A percentile compares a stretch with the other conserved stretches of the same genome.
These are phyloP conservation scores for Rapana venosa DNA, from an alignment of 2,888 invertebrate genomes.

Conservation along the genomic window DNA sequence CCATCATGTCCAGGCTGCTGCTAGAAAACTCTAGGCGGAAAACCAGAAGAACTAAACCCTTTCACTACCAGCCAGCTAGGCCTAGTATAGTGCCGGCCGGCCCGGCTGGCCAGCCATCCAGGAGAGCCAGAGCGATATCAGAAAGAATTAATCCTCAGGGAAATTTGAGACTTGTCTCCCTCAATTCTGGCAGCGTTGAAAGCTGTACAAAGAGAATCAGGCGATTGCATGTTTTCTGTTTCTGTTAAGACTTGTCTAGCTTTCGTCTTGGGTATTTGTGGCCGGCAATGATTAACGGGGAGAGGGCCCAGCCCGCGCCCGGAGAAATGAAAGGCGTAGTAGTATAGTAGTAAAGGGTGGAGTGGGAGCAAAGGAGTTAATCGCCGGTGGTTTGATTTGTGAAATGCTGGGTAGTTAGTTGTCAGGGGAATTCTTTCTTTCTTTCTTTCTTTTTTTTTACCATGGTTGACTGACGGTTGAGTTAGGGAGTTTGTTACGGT, in stretches of 20 bases:
- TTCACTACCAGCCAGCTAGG: not conserved
- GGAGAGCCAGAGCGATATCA: not conserved
- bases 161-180: not conserved
- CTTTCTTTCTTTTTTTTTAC: no score
- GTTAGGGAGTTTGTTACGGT: no score
- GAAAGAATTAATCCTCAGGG: constrained; percentile 29
- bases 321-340: not conserved
- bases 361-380: not conserved
- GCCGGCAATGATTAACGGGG: not conserved
- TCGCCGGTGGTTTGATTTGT: not conserved
- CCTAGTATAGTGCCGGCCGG: not conserved
- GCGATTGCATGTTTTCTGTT: constrained; percentile 22
- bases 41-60: no score
- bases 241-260: not conserved
- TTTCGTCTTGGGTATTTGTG: constrained; percentile 10
- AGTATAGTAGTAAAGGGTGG: no score
- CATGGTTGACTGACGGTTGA: no score
- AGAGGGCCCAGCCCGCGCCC: not conserved
- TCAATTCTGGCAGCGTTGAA: not conserved
- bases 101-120: no score
- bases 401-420: not conserved
- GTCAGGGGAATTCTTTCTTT: no score
- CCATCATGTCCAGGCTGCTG: no score
- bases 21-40: no score
- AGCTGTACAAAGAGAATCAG: constrained; percentile 14